Conservation (phyloP, 2,113 vertebrate genomes). For the Crypturellus undulatus region DNA sequence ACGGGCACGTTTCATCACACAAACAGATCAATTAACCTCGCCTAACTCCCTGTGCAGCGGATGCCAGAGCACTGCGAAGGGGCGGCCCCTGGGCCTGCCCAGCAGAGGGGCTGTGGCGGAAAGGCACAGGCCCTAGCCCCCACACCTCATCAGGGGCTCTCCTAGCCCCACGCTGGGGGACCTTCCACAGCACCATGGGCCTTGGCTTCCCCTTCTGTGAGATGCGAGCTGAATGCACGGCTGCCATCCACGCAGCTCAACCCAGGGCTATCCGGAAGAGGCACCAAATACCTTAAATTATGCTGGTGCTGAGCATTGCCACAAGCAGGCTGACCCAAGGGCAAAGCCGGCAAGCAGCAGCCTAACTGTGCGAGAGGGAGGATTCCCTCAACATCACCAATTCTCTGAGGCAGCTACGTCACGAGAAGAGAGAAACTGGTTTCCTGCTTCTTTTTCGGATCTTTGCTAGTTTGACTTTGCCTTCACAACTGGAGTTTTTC, state of each 20-base stretch:
- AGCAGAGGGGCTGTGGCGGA: background rate
- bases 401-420: background rate
- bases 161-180: background rate
- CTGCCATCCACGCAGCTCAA: background rate
- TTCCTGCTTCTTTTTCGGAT: background rate
- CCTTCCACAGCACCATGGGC: background rate
- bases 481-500: background rate
- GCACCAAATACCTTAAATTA: background rate
- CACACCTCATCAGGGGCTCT: fast-evolving
- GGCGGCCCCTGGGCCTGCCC: background rate
- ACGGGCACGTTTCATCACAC: conserved; percentile 18
- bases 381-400: background rate
- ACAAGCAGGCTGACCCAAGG: background rate
- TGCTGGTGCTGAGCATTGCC: background rate
- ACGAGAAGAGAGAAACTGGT: background rate
- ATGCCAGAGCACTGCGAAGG: conserved; percentile 6
- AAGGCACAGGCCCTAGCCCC: fast-evolving
- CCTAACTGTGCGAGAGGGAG: fast-evolving
- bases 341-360: background rate
- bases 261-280: background rate
- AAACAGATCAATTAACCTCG: conserved; percentile 68
- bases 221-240: background rate
- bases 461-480: background rate
- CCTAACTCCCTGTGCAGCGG: background rate
- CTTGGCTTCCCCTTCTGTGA: background rate